Conservation (phyloP, 2,113 vertebrate species). For the Crocuta crocuta region DNA sequence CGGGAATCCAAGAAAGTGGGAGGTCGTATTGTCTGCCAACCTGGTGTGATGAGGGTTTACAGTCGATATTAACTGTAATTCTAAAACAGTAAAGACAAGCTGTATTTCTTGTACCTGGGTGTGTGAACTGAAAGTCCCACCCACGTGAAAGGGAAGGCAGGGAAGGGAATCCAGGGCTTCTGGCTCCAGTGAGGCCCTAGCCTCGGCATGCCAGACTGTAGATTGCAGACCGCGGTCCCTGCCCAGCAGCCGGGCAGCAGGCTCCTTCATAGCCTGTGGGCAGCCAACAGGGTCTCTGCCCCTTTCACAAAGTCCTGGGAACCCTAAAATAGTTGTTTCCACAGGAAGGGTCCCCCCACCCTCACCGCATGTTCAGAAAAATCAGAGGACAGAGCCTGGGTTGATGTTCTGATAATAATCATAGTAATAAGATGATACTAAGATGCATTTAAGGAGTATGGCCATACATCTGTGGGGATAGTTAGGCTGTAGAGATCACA, state of each 20-base stretch:
- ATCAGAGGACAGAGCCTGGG: not conserved
- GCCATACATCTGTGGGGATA: not conserved
- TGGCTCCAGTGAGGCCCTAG: too few relatives aligned
- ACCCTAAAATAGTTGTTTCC: too few relatives aligned
- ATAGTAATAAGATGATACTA: not conserved
- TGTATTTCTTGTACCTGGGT: not conserved
- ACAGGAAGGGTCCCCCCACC: too few relatives aligned
- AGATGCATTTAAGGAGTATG: not conserved
- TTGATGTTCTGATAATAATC: not conserved
- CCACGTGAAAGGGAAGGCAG: not conserved
- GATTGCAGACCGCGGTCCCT: too few relatives aligned
- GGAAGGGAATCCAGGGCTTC: too few relatives aligned
- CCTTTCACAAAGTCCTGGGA: not conserved
- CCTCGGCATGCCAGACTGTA: too few relatives aligned
- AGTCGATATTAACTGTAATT: not conserved
- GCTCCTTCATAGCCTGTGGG: not conserved
- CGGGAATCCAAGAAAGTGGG: not conserved
- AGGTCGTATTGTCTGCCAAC: not conserved
- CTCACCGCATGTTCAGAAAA: not conserved
- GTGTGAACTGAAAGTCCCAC: not conserved
- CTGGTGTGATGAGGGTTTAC: not conserved
- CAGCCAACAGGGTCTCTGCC: not conserved
- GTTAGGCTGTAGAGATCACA: not conserved
- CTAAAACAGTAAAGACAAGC: not conserved
- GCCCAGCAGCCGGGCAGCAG: not conserved